Conservation (phyloP, 2,113 vertebrate genomes). For the Rallus limicola region DNA sequence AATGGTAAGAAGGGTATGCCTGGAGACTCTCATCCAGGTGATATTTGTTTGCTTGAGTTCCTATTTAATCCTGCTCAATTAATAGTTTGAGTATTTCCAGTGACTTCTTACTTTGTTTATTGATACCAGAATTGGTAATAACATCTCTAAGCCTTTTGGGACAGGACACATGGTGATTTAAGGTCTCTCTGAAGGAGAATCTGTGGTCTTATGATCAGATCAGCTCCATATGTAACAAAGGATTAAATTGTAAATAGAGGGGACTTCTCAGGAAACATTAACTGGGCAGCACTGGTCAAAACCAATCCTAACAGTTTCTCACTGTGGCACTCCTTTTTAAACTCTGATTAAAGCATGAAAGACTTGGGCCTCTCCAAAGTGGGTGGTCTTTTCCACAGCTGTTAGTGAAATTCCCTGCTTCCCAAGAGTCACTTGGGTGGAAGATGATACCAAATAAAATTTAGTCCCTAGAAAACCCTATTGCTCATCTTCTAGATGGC, state of each 20-base stretch:
- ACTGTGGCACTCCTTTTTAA: background rate
- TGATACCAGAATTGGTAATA: background rate
- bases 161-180: background rate
- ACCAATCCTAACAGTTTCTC: background rate
- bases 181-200: background rate
- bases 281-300: background rate
- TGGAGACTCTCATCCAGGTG: background rate
- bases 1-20: slow-evolving; percentile 83
- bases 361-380: background rate
- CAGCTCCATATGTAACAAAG: background rate
- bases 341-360: background rate
- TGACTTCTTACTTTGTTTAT: background rate
- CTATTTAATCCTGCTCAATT: background rate
- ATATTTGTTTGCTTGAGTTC: background rate
- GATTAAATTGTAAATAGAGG: background rate
- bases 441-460: background rate
- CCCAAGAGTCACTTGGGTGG: background rate
- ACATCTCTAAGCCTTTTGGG: background rate
- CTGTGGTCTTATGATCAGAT: background rate
- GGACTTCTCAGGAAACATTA: background rate
- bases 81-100: background rate
- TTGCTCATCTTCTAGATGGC: background rate
- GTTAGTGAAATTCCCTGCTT: background rate
- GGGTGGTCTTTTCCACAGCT: background rate
- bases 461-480: background rate